phyloP scores from a whole-genome alignment of 64 coral and sea anemone species.

The Stichodactyla helianthus region DNA sequence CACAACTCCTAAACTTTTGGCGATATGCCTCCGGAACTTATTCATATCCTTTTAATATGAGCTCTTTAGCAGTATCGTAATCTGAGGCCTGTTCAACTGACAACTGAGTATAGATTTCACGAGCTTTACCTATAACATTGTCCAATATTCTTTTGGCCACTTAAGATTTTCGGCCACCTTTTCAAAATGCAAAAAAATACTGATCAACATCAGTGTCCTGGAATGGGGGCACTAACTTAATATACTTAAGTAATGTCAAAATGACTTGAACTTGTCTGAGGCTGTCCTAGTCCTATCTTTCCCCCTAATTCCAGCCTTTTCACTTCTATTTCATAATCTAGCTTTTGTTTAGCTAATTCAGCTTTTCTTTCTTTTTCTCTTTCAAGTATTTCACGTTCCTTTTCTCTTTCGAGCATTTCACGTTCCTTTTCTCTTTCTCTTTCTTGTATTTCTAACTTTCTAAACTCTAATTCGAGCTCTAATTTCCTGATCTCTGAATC shows the following conservation, averaged over 20 bases:
- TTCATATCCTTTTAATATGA: conserved; percentile 57
- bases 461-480: too few species aligned
- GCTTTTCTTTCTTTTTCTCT: too few species aligned
- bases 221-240: conserved; percentile 25
- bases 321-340: conserved; percentile 33
- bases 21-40: conserved; percentile 62
- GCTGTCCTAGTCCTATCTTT: background rate
- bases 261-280: conserved; percentile 4
- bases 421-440: too few species aligned
- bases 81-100: conserved; percentile 35
- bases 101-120: conserved; percentile 31
- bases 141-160: too few species aligned
- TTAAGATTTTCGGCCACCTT: background rate
- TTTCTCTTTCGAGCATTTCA: too few species aligned
- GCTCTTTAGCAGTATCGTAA: conserved; percentile 55
- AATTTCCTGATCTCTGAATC: too few species aligned
- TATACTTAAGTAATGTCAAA: conserved; percentile 20
- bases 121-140: background rate
- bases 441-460: too few species aligned
- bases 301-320: conserved; percentile 5
- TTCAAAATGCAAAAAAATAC: conserved; percentile 24
- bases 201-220: conserved; percentile 23
- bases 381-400: too few species aligned
- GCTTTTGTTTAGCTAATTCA: background rate
- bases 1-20: conserved; percentile 35